Base-by-base conservation (phyloP, 2,888 invertebrate species). In the Nymphalis c-album region DNA sequence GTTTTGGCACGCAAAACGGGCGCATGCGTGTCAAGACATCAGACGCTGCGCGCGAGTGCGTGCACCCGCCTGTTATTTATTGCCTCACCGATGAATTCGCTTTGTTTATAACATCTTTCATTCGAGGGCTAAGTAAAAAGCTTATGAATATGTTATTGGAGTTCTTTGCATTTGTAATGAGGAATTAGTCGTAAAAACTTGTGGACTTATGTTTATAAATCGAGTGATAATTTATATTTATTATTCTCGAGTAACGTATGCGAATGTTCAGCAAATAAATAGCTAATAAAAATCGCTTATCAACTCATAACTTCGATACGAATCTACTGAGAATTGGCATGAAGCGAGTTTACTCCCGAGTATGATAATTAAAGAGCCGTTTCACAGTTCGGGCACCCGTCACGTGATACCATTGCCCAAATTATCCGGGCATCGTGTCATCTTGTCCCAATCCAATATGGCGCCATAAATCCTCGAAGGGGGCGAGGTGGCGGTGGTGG, bases 381-480 rank as follows among this genome's bases (percentile, higher is more conserved):
- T 91, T 83, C 85, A 80, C 82, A 84, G 85, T 85, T 85, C 81
- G 82, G 85, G 81, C 73, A 79, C 82, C 82, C 85, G 89, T 91
- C 91, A 90, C 90, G 88, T 89, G 90, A 90, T 87, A 86, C 90
- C 89, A 90, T 88, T 90, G 90, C 91, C 92, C 92, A 92, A 92
- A 92, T 92, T 92, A 92, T 92, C 92, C 92, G 88, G 83, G 88
- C 90, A 89, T 86, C 87, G 91, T 91, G 92, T 92, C 92, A 92
- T 92, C 92, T 92, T 92, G 92, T 92, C 91, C 91, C 92, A 90
- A 92, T 92, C 92, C 92, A 92, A 92, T 92, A 92, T 92, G 91
- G 92, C 92, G 91, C 88, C 90, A 89, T 92, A 92, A 92, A 92
- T 92, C 91, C 90, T 91, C 83, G 79, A 75, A 78, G 70, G 81